Evolutionary conservation across 2,113 vertebrate genomes (phyloP).

Genomic region (Martes martes): DNA sequence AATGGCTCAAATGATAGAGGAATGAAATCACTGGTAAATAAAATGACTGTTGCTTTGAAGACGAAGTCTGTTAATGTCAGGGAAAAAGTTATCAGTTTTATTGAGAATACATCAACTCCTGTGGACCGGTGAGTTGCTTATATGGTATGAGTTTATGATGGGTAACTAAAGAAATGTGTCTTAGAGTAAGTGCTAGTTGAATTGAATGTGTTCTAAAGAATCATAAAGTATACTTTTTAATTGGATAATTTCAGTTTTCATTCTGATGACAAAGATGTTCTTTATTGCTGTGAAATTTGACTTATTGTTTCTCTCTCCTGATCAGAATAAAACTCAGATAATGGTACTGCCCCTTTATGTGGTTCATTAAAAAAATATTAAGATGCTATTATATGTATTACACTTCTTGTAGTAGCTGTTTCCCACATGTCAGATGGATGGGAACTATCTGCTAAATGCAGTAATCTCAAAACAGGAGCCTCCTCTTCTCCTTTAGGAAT

Average conservation of each 20-base stretch:
- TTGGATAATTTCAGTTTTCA: background rate
- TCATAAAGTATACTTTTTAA: background rate
- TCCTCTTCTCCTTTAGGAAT: background rate
- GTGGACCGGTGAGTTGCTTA: slow-evolving; percentile 91
- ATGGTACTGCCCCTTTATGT: background rate
- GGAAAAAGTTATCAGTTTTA: slow-evolving; percentile 99
- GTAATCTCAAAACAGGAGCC: background rate
- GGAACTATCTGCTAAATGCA: background rate
- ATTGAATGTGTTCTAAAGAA: background rate
- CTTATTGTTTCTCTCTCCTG: background rate
- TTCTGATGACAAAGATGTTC: background rate
- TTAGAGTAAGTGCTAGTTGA: background rate
- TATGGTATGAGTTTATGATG: background rate
- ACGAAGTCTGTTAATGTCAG: slow-evolving; percentile 98
- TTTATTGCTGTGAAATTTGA: background rate
- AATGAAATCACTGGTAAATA: slow-evolving; percentile 98
- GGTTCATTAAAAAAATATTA: background rate
- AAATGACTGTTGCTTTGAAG: slow-evolving; percentile 99
- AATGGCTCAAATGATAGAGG: slow-evolving; percentile 92
- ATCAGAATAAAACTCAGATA: background rate
- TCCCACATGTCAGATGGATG: background rate
- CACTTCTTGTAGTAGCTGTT: background rate
- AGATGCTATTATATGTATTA: background rate
- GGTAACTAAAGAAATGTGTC: slow-evolving; percentile 11
- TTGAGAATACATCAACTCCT: slow-evolving; percentile 97